phyloP scores from a whole-genome alignment of 2,113 vertebrate species.

The Erythrocercus mccallii region DNA sequence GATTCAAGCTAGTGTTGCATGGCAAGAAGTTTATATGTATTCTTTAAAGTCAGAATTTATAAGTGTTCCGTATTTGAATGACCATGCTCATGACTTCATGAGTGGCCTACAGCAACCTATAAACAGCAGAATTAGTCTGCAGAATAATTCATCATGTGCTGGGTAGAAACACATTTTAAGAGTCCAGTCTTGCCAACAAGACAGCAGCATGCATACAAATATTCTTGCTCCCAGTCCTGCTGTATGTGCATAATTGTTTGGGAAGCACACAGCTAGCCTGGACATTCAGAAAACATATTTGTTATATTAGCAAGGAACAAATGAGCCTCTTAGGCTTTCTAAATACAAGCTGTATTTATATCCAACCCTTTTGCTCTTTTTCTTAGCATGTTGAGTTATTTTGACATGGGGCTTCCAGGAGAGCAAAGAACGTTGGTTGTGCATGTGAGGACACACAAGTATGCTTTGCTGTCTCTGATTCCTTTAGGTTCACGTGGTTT shows the following conservation, averaged over 20 bases:
- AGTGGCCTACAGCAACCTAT: slow-evolving; percentile 61
- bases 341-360: background rate
- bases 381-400: background rate
- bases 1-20: slow-evolving; percentile 61
- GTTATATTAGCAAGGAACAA: background rate
- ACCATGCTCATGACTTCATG: slow-evolving; percentile 54
- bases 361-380: background rate
- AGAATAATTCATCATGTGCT: slow-evolving; percentile 54
- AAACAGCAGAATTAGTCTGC: slow-evolving; percentile 39
- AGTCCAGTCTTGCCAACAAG: background rate
- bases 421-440: background rate
- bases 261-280: background rate
- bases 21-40: slow-evolving; percentile 54
- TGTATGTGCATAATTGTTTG: background rate
- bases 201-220: background rate
- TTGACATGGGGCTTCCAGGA: background rate
- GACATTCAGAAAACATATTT: slow-evolving; percentile 6
- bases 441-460: background rate
- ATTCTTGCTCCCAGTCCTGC: background rate
- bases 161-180: slow-evolving; percentile 29
- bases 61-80: slow-evolving; percentile 61
- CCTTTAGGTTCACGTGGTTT: background rate
- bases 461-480: background rate
- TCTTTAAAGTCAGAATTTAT: slow-evolving; percentile 67
- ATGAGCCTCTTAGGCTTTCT: background rate